A percentile compares a stretch with the other conserved stretches of the same genome.
Conservation (phyloP, 37 sponge, comb jelly and placozoan genomes). For the Chondrilla cf. caribensis region DNA sequence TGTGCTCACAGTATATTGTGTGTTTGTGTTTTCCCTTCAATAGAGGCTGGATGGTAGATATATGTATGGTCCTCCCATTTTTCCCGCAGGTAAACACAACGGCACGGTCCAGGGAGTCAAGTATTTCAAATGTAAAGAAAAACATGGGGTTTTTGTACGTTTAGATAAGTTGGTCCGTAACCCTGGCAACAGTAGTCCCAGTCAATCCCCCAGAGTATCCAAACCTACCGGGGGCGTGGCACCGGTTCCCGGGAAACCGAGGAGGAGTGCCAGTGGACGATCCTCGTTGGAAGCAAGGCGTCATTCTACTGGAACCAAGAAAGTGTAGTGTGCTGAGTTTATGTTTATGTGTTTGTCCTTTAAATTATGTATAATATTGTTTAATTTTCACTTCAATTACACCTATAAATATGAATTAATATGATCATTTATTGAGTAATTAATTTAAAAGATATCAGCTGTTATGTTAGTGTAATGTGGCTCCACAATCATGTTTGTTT, state of each 20-base stretch:
- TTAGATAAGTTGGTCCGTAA: conserved; percentile 80
- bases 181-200: conserved; percentile 15
- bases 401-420: too few species aligned
- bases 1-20: too few species aligned
- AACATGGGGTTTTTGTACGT: conserved; percentile 92
- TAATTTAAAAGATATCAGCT: too few species aligned
- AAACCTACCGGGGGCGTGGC: not conserved
- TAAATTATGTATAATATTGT: too few species aligned
- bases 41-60: not conserved
- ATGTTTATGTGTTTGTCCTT: too few species aligned
- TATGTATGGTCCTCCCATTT: not conserved
- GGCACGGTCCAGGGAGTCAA: conserved; percentile 83
- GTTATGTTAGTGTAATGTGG: too few species aligned
- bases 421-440: too few species aligned
- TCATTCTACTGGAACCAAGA: not conserved
- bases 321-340: not conserved
- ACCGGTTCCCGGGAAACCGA: not conserved
- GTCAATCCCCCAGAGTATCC: not conserved
- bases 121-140: conserved; percentile 97
- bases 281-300: not conserved
- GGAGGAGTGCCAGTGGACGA: conserved; percentile 11
- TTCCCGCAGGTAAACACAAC: conserved; percentile 97
- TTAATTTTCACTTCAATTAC: too few species aligned
- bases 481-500: too few species aligned
- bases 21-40: not conserved